Evolutionary conservation across 2,888 invertebrate genomes (phyloP).

Genomic region (Platerodrilus igneus): DNA sequence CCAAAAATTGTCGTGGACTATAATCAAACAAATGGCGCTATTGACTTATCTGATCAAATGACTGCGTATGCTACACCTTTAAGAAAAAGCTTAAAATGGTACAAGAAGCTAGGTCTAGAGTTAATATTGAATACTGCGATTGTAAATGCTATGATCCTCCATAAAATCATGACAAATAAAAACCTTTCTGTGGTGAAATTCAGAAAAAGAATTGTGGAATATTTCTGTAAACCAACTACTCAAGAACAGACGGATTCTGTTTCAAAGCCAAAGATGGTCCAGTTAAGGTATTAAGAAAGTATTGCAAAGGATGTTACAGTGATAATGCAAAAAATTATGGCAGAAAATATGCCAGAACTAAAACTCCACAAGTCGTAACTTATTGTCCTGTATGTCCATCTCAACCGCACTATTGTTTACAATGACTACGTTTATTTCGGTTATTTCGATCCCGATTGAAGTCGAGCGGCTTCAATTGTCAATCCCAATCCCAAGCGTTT

Average conservation of each 20-base stretch:
- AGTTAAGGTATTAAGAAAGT: slow-evolving; percentile 1
- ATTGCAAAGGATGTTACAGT: slow-evolving; percentile 2
- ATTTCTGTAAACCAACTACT: not conserved
- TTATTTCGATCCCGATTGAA: no score
- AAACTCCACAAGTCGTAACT: slow-evolving; percentile 1
- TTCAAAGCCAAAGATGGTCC: slow-evolving; percentile 2
- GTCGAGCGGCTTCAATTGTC: no score
- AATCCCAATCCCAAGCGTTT: no score
- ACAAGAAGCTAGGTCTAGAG: slow-evolving; percentile 37
- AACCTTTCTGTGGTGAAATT: slow-evolving; percentile 3
- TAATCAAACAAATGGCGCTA: no score
- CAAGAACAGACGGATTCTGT: not conserved
- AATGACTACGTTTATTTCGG: no score
- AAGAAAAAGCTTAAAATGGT: slow-evolving; percentile 40
- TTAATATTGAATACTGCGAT: slow-evolving; percentile 35
- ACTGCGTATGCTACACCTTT: slow-evolving; percentile 29
- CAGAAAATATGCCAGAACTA: slow-evolving; percentile 5
- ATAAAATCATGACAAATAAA: slow-evolving; percentile 6
- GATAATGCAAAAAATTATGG: not conserved
- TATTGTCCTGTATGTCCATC: slow-evolving; percentile 4
- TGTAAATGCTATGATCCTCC: slow-evolving; percentile 34
- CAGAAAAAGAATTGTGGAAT: not conserved
- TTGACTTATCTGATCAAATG: slow-evolving; percentile 12
- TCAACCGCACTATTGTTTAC: slow-evolving; percentile 29
- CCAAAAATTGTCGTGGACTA: slow-evolving; percentile 2